These are phyloP conservation scores for Lampris incognitus DNA, from an alignment of 2,113 vertebrate species.

Conservation along the genomic window DNA sequence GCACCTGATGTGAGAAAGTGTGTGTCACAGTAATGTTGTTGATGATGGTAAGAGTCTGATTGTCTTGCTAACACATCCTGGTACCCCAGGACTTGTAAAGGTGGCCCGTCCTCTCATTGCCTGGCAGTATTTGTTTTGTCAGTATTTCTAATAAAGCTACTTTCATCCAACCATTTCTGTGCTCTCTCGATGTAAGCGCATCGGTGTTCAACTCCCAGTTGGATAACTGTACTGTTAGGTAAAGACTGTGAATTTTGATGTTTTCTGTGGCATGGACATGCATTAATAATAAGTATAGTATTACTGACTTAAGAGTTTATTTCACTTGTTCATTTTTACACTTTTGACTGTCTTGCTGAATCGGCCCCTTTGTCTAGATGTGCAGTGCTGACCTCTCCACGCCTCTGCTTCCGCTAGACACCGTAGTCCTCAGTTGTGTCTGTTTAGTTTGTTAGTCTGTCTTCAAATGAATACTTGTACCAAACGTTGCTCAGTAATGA, in stretches of 20 bases:
- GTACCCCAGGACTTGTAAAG: slow-evolving; percentile 81
- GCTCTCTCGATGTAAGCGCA: slow-evolving; percentile 95
- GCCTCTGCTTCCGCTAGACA: slow-evolving; percentile 89
- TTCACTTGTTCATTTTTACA: slow-evolving; percentile 79
- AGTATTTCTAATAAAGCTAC: slow-evolving; percentile 87
- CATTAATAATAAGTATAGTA: slow-evolving; percentile 91
- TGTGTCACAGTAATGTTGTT: slow-evolving; percentile 67
- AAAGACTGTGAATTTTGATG: slow-evolving; percentile 91
- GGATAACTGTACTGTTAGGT: slow-evolving; percentile 93
- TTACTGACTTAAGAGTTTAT: slow-evolving; percentile 83
- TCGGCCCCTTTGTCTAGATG: slow-evolving; percentile 89
- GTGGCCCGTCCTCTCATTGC: slow-evolving; percentile 87
- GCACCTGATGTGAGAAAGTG: slow-evolving; percentile 63
- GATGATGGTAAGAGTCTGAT: slow-evolving; percentile 62
- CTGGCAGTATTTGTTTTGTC: slow-evolving; percentile 90
- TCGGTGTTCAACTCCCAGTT: slow-evolving; percentile 92
- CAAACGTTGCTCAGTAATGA: slow-evolving; percentile 83
- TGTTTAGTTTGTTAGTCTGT: slow-evolving; percentile 92
- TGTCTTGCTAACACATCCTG: slow-evolving; percentile 85
- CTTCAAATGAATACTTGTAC: slow-evolving; percentile 88
- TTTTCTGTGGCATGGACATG: slow-evolving; percentile 98
- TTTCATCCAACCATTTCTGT: slow-evolving; percentile 95
- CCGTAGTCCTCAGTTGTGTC: slow-evolving; percentile 96
- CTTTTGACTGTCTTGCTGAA: slow-evolving; percentile 86
- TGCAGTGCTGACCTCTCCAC: slow-evolving; percentile 91